Percentiles rank a stretch among this genome's conserved stretches.
Evolutionary conservation across 2,113 vertebrate species (phyloP).

Genomic region (Ammodytes dubius): DNA sequence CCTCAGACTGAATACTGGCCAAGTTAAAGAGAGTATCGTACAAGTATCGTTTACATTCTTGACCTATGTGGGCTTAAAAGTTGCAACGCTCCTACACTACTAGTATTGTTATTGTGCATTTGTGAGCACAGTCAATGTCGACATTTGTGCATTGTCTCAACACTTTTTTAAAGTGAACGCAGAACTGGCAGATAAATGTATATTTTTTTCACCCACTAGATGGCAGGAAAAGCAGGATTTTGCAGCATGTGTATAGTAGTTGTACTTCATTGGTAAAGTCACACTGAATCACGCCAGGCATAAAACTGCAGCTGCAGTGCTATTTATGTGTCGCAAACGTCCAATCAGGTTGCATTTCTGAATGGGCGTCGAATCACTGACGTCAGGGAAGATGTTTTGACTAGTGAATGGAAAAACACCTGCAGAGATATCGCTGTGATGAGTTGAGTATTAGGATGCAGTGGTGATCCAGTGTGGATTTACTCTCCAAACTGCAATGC

Average conservation of each 20-base stretch:
- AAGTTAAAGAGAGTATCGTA: not conserved
- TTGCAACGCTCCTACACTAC: not conserved
- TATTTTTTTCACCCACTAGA: constrained; percentile 24
- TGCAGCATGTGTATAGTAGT: not conserved
- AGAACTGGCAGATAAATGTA: not conserved
- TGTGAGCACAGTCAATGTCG: not conserved
- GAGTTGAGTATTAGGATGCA: not conserved
- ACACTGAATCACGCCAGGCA: constrained; percentile 2
- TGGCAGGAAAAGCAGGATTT: constrained; percentile 34
- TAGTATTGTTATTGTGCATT: not conserved
- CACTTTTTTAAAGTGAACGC: not conserved
- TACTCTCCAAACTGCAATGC: constrained; percentile 37
- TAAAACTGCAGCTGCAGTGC: not conserved
- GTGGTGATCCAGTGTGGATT: constrained; percentile 30
- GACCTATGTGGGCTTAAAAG: not conserved
- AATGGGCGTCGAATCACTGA: not conserved
- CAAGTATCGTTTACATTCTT: not conserved
- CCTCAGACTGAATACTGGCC: constrained; percentile 24
- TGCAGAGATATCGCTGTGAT: not conserved
- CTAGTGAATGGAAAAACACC: not conserved
- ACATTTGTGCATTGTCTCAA: not conserved
- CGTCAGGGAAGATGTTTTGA: not conserved
- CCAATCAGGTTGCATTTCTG: not conserved
- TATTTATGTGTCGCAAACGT: not conserved
- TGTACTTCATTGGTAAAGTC: constrained; percentile 16